phyloP scores from a whole-genome alignment of 1,140 invertebrate species.

The Zophobas atratus region DNA sequence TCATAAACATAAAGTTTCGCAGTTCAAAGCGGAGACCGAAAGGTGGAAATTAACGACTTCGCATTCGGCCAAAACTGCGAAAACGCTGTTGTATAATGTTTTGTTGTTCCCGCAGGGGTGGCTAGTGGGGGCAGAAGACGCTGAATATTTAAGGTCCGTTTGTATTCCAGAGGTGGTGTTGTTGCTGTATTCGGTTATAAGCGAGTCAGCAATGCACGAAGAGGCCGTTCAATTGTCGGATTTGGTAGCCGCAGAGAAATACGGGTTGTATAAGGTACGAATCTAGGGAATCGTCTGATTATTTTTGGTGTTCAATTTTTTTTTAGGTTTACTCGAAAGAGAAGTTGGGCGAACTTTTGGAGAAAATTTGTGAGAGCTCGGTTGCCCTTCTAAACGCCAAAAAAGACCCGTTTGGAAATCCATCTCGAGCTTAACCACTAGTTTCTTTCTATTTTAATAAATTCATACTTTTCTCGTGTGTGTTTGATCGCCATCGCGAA shows the following conservation, averaged over 20 bases:
- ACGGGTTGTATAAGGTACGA: conserved; percentile 81
- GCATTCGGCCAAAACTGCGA: conserved; percentile 70
- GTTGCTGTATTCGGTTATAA: conserved; percentile 85
- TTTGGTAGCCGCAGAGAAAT: conserved; percentile 83
- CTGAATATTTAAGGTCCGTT: conserved; percentile 77
- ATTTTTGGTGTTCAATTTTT: conserved; percentile 37
- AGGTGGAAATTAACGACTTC: conserved; percentile 81
- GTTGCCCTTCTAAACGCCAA: conserved; percentile 81
- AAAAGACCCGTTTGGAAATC: conserved; percentile 80
- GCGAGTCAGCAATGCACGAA: conserved; percentile 80
- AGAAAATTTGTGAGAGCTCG: conserved; percentile 86
- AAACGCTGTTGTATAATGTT: conserved; percentile 89
- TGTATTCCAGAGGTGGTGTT: conserved; percentile 89
- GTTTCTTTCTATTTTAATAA: conserved; percentile 19
- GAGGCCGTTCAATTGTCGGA: conserved; percentile 87
- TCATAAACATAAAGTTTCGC: conserved; percentile 85
- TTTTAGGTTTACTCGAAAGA: conserved; percentile 81
- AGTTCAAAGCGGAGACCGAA: conserved; percentile 82
- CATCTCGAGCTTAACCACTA: background rate
- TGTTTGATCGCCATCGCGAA: background rate
- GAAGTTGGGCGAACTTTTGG: conserved; percentile 82
- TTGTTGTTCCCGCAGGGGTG: conserved; percentile 91
- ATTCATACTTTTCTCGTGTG: conserved; percentile 6
- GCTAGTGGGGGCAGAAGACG: conserved; percentile 81
- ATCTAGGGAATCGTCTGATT: conserved; percentile 10